Evolutionary conservation across 2,888 invertebrate genomes (phyloP), one percentile per base, ranked within the genome.

Genomic region (Drosophila quinaria): DNA sequence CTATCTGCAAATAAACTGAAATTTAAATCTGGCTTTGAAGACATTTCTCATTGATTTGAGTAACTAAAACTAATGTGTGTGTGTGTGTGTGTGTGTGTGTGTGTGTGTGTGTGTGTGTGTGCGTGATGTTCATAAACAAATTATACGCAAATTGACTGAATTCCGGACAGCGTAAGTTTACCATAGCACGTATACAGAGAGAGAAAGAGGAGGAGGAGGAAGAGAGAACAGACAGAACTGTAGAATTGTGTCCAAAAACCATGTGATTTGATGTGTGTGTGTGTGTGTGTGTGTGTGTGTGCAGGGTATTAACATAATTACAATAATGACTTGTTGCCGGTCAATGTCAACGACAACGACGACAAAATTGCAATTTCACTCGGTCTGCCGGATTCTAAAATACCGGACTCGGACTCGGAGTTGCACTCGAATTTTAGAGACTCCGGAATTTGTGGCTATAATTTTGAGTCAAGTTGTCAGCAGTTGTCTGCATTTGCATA

Each of bases 241-340:
- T 29, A 29, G 29, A 29, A 29, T 29, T 56, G 25, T 19, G n/a
- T 11, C 11, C 11, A 42, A 25, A 22, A 17, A n/a, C 10, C 10
- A 41, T 35, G 50, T 51, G 41, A 56, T 64, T 41, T 64, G 50
- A 9, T 54, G 35, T 35, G 25, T 41, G 60, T 47, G 66, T 49
- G 22, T 3, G 19, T 19, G 19, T 19, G 19, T 19, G 19, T 19
- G 19, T n/a, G n/a, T n/a, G n/a, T n/a, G n/a, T n/a, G n/a, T n/a
- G 59, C 19, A 33, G 61, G 59, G 66, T 68, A 83, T 86, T 80
- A 88, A 78, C 80, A 88, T 86, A 88, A 88, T 86, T 83, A 77
- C 77, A 73, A 74, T 88, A 88, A 88, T 83, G 85, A 80, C 88
- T 80, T 88, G 83, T 74, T 86, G 86, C 84, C 84, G 64, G 56